Conservation (phyloP, 2,888 invertebrate genomes). For the Fragum whitleyi region DNA sequence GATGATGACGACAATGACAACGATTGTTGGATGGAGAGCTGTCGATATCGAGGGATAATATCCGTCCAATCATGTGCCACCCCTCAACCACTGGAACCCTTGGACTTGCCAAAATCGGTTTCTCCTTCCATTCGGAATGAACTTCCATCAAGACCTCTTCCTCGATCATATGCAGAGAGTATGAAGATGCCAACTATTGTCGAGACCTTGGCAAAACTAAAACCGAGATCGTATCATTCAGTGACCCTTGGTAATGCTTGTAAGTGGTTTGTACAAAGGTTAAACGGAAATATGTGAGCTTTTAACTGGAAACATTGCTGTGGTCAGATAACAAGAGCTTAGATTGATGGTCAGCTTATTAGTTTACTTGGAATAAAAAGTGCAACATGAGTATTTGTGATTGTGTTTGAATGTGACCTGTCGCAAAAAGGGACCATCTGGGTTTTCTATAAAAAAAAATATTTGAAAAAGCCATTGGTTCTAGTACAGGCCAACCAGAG, state of each 20-base stretch:
- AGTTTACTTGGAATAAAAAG: not conserved
- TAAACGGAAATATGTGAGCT: slow-evolving; percentile 9
- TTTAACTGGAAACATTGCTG: too few relatives aligned
- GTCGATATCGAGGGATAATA: slow-evolving; percentile 35
- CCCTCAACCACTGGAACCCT: slow-evolving; percentile 64
- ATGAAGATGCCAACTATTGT: slow-evolving; percentile 69
- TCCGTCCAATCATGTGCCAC: slow-evolving; percentile 61
- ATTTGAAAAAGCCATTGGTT: too few relatives aligned
- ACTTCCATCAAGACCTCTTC: slow-evolving; percentile 56
- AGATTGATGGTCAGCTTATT: not conserved
- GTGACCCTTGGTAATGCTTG: slow-evolving; percentile 63
- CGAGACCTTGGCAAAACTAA: slow-evolving; percentile 67
- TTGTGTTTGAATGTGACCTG: too few relatives aligned
- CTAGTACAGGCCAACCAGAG: too few relatives aligned
- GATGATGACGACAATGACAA: slow-evolving; percentile 43
- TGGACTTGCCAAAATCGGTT: slow-evolving; percentile 53
- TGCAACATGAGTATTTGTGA: not conserved
- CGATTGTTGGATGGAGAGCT: slow-evolving; percentile 50
- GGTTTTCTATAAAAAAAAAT: too few relatives aligned
- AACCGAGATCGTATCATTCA: slow-evolving; percentile 61
- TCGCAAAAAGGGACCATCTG: too few relatives aligned
- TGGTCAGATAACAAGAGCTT: slow-evolving; percentile 6
- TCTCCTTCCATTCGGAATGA: slow-evolving; percentile 60
- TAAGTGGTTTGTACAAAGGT: slow-evolving; percentile 36
- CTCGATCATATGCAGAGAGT: slow-evolving; percentile 55